phyloP scores from a whole-genome alignment of 2,797 vertebrate species.

The Tinamus major region DNA sequence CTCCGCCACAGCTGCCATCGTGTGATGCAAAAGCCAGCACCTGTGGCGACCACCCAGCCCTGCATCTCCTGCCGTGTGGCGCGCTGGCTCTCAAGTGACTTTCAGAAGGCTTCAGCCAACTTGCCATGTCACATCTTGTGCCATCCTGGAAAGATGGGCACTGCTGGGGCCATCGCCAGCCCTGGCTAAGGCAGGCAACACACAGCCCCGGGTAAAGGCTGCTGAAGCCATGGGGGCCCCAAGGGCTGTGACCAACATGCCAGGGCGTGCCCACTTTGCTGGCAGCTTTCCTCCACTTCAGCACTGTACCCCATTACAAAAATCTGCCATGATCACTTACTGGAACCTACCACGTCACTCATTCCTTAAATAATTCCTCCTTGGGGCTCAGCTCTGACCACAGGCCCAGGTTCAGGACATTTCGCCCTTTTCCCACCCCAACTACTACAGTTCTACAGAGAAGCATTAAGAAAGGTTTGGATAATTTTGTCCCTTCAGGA shows the following conservation, averaged over 20 bases:
- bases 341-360: neutral
- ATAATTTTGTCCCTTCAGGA: neutral
- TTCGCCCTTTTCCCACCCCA: neutral
- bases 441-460: neutral
- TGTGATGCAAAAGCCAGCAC: neutral
- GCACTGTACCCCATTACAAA: no score
- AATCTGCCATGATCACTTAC: neutral
- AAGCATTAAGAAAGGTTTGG: neutral
- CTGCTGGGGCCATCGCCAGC: rapidly evolving
- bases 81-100: rapidly evolving
- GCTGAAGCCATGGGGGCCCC: no score
- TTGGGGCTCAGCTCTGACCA: neutral
- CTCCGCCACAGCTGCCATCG: rapidly evolving
- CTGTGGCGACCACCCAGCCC: rapidly evolving
- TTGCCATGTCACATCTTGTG: rapidly evolving
- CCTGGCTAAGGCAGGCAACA: rapidly evolving
- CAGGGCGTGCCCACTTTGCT: no score
- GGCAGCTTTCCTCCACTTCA: no score
- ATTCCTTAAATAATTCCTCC: neutral
- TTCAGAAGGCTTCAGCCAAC: neutral
- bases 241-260: no score
- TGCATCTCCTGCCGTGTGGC: rapidly evolving
- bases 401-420: neutral
- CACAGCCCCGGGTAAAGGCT: neutral
- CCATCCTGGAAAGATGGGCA: neutral